phyloP scores from a whole-genome alignment of 2,113 vertebrate genomes.

The Chelonoidis abingdonii region DNA sequence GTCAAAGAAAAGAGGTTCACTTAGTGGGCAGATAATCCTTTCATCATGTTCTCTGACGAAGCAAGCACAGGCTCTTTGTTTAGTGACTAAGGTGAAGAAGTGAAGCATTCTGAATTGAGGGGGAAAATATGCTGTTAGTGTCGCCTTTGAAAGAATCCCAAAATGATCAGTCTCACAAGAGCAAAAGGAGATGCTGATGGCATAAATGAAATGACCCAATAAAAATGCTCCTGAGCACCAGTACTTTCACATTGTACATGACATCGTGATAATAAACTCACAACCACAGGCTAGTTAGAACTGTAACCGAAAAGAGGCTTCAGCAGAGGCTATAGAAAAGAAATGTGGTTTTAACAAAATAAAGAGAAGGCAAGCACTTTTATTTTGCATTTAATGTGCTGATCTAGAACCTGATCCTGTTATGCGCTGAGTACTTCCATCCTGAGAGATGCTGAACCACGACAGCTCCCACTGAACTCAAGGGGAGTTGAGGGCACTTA shows the following conservation, averaged over 20 bases:
- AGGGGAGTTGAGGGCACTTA: neutral
- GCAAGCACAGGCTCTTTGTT: neutral
- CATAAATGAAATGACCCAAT: neutral
- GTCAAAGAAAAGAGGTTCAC: neutral
- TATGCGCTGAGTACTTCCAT: neutral
- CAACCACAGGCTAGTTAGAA: neutral
- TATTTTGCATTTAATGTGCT: neutral
- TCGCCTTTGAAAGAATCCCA: neutral
- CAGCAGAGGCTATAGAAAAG: neutral
- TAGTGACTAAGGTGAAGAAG: neutral
- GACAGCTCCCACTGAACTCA: neutral
- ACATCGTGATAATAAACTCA: neutral
- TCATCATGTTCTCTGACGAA: neutral
- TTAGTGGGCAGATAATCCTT: neutral
- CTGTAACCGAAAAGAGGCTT: neutral
- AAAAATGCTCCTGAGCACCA: neutral
- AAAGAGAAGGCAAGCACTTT: neutral
- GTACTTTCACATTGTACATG: neutral
- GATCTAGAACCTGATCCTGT: neutral
- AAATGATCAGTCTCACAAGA: neutral
- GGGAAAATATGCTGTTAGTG: neutral
- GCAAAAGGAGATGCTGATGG: neutral
- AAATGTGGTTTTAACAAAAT: neutral
- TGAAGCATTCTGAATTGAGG: neutral
- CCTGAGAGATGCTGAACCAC: fast-evolving